These are phyloP conservation scores for Noctuana brunneofusca DNA, from an alignment of 2,888 invertebrate species.

Conservation along the genomic window DNA sequence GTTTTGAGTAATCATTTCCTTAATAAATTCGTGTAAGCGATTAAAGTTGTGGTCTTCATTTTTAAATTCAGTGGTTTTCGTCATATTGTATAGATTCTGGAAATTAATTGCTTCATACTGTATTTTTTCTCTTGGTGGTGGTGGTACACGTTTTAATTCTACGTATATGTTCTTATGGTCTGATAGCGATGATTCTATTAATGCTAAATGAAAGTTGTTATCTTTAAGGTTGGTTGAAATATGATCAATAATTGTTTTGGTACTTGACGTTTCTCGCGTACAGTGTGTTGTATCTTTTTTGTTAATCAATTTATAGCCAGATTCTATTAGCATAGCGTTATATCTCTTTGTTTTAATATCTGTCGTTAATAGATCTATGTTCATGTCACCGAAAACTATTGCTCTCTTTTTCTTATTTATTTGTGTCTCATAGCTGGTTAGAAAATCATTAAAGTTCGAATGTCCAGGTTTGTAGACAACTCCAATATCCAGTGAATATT, in stretches of 20 bases:
- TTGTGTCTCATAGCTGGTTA: constrained; percentile 33
- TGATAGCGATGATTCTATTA: constrained; percentile 21
- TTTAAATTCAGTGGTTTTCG: not conserved
- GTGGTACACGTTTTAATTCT: constrained; percentile 9
- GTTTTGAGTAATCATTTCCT: not conserved
- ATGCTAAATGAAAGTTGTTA: constrained; percentile 19
- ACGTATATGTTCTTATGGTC: constrained; percentile 35
- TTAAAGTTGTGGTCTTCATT: not conserved
- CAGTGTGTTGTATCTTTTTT: constrained; percentile 13
- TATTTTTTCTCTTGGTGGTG: constrained; percentile 7
- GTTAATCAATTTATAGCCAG: constrained; percentile 23
- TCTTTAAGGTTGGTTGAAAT: constrained; percentile 23
- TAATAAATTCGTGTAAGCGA: constrained; percentile 2
- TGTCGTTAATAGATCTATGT: constrained; percentile 37
- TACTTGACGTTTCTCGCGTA: constrained; percentile 22
- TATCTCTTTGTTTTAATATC: constrained; percentile 21
- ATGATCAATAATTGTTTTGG: constrained; percentile 33
- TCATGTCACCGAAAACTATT: constrained; percentile 40
- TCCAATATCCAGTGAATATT: constrained; percentile 7
- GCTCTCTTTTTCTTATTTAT: constrained; percentile 35
- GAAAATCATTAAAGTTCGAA: constrained; percentile 33
- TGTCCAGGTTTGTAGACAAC: constrained; percentile 18
- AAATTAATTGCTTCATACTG: constrained; percentile 8
- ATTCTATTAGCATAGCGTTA: constrained; percentile 20
- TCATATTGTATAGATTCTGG: not conserved